Evolutionary conservation across 2,888 invertebrate genomes (phyloP).

Genomic region (Tanypteryx hageni): DNA sequence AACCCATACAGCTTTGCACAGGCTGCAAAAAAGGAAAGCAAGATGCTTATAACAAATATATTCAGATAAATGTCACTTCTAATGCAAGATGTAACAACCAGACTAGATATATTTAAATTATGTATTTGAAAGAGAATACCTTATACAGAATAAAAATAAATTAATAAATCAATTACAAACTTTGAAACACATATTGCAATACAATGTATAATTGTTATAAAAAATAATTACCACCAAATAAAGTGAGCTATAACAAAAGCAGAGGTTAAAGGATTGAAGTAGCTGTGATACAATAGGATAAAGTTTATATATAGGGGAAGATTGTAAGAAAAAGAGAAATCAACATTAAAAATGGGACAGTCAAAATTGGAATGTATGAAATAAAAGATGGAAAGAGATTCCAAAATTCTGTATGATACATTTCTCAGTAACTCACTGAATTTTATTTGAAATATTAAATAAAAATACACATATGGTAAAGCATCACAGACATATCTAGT

Average conservation of each 20-base stretch:
- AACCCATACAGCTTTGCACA: slow-evolving; percentile 97
- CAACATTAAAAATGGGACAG: slow-evolving; percentile 61
- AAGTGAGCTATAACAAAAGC: too few species aligned
- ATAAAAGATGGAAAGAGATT: slow-evolving; percentile 43
- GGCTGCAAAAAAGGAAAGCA: slow-evolving; percentile 78
- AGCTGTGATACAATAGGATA: too few species aligned
- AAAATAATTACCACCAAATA: too few species aligned
- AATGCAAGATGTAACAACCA: neutral
- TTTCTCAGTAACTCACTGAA: too few species aligned
- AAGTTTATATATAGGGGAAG: too few species aligned
- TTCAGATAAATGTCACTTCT: neutral
- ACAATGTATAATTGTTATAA: slow-evolving; percentile 28
- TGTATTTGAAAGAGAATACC: too few species aligned
- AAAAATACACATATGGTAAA: too few species aligned
- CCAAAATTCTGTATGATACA: neutral
- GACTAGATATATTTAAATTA: slow-evolving; percentile 50
- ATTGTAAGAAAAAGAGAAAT: too few species aligned
- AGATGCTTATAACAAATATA: neutral
- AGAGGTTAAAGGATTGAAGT: too few species aligned
- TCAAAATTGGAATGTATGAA: slow-evolving; percentile 41
- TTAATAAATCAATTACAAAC: neutral
- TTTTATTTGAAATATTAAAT: too few species aligned
- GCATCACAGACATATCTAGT: too few species aligned
- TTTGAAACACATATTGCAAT: neutral
- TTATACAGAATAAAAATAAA: too few species aligned